Base-by-base conservation (phyloP, 2,888 invertebrate species). In the Tortrix viridana region DNA sequence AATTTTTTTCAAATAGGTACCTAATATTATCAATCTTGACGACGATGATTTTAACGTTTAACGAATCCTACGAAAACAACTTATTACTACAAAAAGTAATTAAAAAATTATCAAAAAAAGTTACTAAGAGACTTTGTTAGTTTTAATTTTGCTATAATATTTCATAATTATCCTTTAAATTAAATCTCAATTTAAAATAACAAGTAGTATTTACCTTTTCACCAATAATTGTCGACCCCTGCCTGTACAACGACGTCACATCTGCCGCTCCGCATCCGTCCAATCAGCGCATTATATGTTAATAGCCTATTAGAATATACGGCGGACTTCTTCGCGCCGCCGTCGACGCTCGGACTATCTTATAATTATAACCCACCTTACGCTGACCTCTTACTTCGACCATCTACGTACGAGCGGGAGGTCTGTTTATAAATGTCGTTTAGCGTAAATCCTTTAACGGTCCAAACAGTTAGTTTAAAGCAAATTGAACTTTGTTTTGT, bases 281-380 rank as follows among this genome's bases (percentile, higher is more conserved):
- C 94, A 94, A 94, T 94, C 93, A 93, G 93, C 88, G 86, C 86
- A 92, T 92, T 92, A 92, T 92, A 92, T 92, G 92, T 90, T 91
- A 92, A 92, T 92, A 88, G 88, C 84, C 89, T 86, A 92, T 92
- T 92, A 91, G 89, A 92, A 92, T 91, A 91, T 85, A 79, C 83
- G 75, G 81, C 82, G 76, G 77, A 80, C 79, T 79, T 81, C 84
- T 85, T 85, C 86, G 85, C 86, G 80, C 85, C 81, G 82, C 74
- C 74, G 73, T 74, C 73, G 74, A 77, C 75, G 71, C 77, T 62
- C 73, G 65, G 65, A 75, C 75, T 81, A 82, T 82, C 82, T 72
- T 71, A 74, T 75, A 75, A 75, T 71, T 72, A 69, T 61, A 60
- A 41, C 65, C 86, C 82, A 79, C 57, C 67, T 55, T 69, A 75